Evolutionary conservation across 35 echinoderm and acorn worm genomes (phyloP).

Genomic region (Lytechinus variegatus): DNA sequence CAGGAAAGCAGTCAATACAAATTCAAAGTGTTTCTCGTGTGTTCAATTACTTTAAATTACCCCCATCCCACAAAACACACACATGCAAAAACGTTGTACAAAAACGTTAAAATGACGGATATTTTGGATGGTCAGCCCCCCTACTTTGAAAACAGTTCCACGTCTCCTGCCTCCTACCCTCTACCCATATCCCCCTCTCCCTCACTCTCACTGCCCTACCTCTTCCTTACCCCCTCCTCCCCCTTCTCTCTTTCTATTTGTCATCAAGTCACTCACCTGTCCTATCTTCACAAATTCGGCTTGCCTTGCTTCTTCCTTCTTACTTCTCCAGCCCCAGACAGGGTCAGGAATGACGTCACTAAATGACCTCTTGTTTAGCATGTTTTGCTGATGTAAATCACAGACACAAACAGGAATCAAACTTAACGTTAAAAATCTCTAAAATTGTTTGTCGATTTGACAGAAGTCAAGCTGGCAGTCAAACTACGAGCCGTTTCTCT

Average conservation of each 20-base stretch:
- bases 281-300: constrained; percentile 89
- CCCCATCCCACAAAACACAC: not conserved
- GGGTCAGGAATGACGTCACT: constrained; percentile 99
- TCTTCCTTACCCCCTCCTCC: not conserved
- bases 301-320: constrained; percentile 89
- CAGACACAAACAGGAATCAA: constrained; percentile 22
- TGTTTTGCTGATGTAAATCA: constrained; percentile 72
- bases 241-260: not conserved
- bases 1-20: no score
- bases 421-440: not conserved
- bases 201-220: not conserved
- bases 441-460: not conserved
- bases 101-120: no score
- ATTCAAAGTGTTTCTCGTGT: not conserved
- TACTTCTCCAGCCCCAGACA: constrained; percentile 88
- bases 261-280: constrained; percentile 63
- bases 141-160: not conserved
- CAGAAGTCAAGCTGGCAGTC: not conserved
- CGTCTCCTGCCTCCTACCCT: not conserved
- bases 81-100: no score
- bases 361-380: constrained; percentile 97
- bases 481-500: not conserved
- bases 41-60: not conserved
- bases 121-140: no score
- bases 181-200: not conserved